These are phyloP conservation scores for Australoheros facetus DNA, from an alignment of 2,797 vertebrate species.

Conservation along the genomic window DNA sequence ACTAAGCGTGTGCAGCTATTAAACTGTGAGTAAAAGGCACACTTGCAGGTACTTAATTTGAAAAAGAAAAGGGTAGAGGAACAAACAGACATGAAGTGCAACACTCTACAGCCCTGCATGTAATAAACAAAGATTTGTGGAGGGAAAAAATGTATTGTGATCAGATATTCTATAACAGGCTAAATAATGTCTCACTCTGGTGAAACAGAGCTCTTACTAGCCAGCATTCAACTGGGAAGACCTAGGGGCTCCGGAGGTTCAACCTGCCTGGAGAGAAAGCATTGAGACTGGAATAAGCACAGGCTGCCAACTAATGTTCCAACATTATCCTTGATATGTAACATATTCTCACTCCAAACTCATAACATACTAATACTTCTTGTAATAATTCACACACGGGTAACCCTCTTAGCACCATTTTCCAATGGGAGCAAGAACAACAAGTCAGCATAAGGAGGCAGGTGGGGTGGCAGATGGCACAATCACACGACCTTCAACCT, in stretches of 20 bases:
- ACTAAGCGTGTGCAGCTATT: slow-evolving; percentile 7
- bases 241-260: background rate
- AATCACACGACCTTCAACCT: background rate
- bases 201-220: slow-evolving; percentile 40
- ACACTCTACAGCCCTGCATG: background rate
- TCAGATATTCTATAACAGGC: background rate
- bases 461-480: slow-evolving; percentile 7
- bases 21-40: background rate
- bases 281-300: background rate
- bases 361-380: background rate
- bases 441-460: background rate
- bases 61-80: background rate
- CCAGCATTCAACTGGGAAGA: slow-evolving; percentile 25
- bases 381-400: background rate
- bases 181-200: background rate
- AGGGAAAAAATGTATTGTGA: background rate
- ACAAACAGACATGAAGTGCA: background rate
- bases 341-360: background rate
- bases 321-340: slow-evolving; percentile 11
- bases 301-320: slow-evolving; percentile 25
- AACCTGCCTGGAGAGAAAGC: slow-evolving; percentile 23
- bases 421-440: background rate
- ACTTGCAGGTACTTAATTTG: background rate
- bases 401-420: background rate
- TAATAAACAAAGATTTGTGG: background rate